Percentiles rank a stretch among this genome's conserved stretches.
phyloP scores from a whole-genome alignment of 2,888 invertebrate species.

The Dasysyrphus albostriatus region DNA sequence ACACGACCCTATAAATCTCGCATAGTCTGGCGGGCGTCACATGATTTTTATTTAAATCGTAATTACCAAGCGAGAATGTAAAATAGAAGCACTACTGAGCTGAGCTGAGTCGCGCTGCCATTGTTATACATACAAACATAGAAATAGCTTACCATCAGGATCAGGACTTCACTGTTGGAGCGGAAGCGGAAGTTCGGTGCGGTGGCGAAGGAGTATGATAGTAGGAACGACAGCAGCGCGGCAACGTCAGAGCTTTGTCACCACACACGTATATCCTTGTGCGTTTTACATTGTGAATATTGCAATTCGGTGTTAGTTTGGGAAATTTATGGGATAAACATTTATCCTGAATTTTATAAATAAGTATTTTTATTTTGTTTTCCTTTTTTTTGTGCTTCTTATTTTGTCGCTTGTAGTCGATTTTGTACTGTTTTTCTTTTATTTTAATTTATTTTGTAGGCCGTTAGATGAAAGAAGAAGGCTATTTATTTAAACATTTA shows the following conservation, averaged over 20 bases:
- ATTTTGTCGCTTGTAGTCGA: slow-evolving; percentile 46
- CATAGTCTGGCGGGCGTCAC: slow-evolving; percentile 75
- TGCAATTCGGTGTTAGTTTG: slow-evolving; percentile 73
- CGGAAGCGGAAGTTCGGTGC: neutral
- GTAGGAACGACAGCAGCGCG: slow-evolving; percentile 54
- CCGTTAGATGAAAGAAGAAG: slow-evolving; percentile 63
- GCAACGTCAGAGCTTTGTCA: slow-evolving; percentile 65
- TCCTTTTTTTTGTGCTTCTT: slow-evolving; percentile 13
- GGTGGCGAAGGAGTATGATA: slow-evolving; percentile 31
- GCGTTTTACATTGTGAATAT: slow-evolving; percentile 60
- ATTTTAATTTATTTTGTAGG: slow-evolving; percentile 23
- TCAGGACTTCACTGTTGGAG: neutral
- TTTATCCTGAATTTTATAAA: slow-evolving; percentile 71
- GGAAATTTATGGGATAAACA: slow-evolving; percentile 72
- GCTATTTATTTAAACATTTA: slow-evolving; percentile 68
- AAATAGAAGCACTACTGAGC: slow-evolving; percentile 48
- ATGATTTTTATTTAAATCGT: slow-evolving; percentile 76
- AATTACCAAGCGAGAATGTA: slow-evolving; percentile 70
- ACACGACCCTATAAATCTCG: slow-evolving; percentile 75
- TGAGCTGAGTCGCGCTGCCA: neutral
- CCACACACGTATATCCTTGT: slow-evolving; percentile 67
- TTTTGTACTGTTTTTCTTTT: slow-evolving; percentile 35
- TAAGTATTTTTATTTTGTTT: slow-evolving; percentile 55
- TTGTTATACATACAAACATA: neutral
- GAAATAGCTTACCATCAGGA: slow-evolving; percentile 14